Base-by-base conservation (phyloP, 2,888 invertebrate genomes). In the Xestia rhomboidea region DNA sequence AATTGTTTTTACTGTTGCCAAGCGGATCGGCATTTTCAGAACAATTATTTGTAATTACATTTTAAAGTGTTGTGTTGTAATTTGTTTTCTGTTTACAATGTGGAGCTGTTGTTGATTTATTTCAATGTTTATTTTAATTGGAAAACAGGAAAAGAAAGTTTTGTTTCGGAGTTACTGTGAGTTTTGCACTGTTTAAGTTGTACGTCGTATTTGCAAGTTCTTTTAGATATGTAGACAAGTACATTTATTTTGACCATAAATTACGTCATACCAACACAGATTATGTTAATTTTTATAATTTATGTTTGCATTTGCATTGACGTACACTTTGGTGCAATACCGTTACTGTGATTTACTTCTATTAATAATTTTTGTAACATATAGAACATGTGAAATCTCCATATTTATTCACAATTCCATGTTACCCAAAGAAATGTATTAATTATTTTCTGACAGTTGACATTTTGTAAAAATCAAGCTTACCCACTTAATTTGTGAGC, bases 1-100 rank as follows among this genome's bases (percentile, higher is more conserved):
- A 74, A 87, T 87, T 89, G 86, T 82, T 81, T 85, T 84, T 85
- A 78, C 84, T 85, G 87, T 90, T 89, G 83, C 83, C 83, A 82
- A 44, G 78, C 41, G 81, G 73, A 82, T 73, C 71, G 78, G 78
- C 68, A 13, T 87, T 84, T 88, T 87, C 68, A 64, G 66, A 81
- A 81, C 79, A 83, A 86, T 87, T 89, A 87, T 82, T 81, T 86
- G 88, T 88, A 87, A 89, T 84, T 86, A 79, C 83, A 74, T 81
- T 75, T 89, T 83, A 79, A 81, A 79, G 81, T 85, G 81, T 81
- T 79, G 72, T 77, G 76, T 68, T 71, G 77, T 72, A 77, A 85
- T 85, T 86, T 79, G 82, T 86, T 79, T 67, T 78, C 75, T 81
- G 76, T 88, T 83, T 79, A 83, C 83, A 87, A 80, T 68, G 72